Conservation (phyloP, 1,140 invertebrate species). For the Daktulosphaira vitifoliae region DNA sequence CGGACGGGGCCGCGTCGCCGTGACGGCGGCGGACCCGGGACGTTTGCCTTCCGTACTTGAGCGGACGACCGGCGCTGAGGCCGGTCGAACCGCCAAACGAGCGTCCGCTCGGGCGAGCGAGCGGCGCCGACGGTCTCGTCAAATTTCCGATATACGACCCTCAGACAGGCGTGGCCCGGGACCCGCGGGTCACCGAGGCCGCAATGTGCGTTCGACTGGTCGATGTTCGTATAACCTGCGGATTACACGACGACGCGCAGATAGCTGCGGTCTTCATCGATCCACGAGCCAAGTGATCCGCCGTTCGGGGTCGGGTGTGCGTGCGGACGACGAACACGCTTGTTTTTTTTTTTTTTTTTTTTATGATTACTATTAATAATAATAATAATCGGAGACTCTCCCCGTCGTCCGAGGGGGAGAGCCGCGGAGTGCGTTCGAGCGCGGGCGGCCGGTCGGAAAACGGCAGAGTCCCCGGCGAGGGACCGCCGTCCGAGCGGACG, state of each 20-base stretch:
- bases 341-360: not conserved
- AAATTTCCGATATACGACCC: conserved; percentile 41
- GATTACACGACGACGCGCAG: conserved; percentile 67
- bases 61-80: conserved; percentile 1
- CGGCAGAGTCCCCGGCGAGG: too few species aligned
- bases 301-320: conserved; percentile 48
- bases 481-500: too few species aligned
- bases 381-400: not conserved
- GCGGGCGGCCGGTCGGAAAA: not conserved
- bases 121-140: conserved; percentile 43
- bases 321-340: conserved; percentile 19
- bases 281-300: conserved; percentile 65
- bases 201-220: conserved; percentile 72
- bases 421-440: not conserved
- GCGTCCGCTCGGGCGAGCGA: conserved; percentile 38
- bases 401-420: not conserved
- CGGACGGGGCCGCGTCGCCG: too few species aligned
- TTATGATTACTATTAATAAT: not conserved
- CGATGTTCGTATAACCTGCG: conserved; percentile 72
- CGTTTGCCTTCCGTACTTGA: not conserved
- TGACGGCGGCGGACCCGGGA: conserved; percentile 4
- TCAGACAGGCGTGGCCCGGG: conserved; percentile 53
- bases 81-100: not conserved
- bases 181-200: conserved; percentile 39
- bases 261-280: conserved; percentile 78